Conservation (phyloP, 1,140 invertebrate species). For the Ceratina calcarata region DNA sequence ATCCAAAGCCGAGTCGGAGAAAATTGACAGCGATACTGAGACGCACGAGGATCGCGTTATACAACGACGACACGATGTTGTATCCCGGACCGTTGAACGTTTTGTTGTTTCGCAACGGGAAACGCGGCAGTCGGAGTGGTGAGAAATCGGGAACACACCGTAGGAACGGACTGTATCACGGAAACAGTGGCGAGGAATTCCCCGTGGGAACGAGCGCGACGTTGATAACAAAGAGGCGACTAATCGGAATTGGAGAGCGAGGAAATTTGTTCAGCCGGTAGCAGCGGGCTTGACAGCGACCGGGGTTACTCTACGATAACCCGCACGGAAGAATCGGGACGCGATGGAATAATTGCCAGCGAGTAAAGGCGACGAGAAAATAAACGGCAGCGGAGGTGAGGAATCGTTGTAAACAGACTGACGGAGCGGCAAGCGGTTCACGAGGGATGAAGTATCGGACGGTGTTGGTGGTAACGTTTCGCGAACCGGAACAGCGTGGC, state of each 20-base stretch:
- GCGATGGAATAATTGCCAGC: conserved; percentile 22
- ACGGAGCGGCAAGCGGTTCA: background rate
- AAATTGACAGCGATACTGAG: conserved; percentile 17
- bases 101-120: conserved; percentile 29
- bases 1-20: background rate
- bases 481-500: background rate
- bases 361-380: background rate
- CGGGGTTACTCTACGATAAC: conserved; percentile 42
- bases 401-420: background rate
- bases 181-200: background rate
- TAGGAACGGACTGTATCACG: background rate
- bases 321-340: conserved; percentile 28
- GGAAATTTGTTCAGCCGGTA: conserved; percentile 34
- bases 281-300: conserved; percentile 30
- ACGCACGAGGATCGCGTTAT: too few species aligned
- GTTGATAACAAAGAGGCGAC: background rate
- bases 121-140: conserved; percentile 1
- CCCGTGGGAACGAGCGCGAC: background rate
- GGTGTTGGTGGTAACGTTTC: too few species aligned
- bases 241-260: background rate
- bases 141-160: background rate
- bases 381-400: too few species aligned
- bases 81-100: conserved; percentile 11
- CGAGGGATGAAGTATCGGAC: background rate
- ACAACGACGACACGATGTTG: background rate